Percentiles rank a stretch among this genome's conserved stretches.
phyloP scores from a whole-genome alignment of 2,113 vertebrate genomes.

The Lycaon pictus region DNA sequence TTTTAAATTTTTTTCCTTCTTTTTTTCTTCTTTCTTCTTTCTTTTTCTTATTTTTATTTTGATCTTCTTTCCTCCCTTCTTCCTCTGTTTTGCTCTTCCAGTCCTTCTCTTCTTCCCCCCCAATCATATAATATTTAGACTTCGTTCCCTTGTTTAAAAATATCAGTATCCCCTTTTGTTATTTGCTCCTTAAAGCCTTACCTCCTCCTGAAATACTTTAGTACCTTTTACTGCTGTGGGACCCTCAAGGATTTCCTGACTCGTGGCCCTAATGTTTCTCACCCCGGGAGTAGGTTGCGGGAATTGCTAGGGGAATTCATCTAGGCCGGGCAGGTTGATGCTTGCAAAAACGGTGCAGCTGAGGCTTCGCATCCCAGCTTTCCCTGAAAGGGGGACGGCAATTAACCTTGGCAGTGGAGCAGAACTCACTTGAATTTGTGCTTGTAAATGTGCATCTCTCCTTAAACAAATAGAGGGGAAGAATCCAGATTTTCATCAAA shows the following conservation, averaged over 20 bases:
- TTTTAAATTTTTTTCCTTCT: neutral
- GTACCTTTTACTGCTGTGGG: neutral
- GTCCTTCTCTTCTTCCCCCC: too few species aligned
- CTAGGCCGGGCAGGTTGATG: neutral
- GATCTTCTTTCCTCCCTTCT: neutral
- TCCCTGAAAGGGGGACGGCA: slow-evolving; percentile 23
- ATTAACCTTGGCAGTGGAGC: slow-evolving; percentile 64
- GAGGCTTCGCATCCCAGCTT: neutral
- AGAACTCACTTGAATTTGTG: slow-evolving; percentile 52
- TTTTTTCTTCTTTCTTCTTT: neutral
- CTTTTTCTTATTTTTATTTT: neutral
- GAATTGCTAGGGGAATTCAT: neutral
- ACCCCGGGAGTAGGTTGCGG: neutral
- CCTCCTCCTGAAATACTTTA: neutral
- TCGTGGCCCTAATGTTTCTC: neutral
- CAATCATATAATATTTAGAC: neutral
- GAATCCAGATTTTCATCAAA: slow-evolving; percentile 70
- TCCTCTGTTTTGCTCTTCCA: neutral
- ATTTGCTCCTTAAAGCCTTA: neutral
- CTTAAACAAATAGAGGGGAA: slow-evolving; percentile 58
- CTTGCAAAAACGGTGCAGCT: neutral
- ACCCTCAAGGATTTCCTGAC: neutral
- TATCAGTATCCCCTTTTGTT: neutral
- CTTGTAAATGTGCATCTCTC: slow-evolving; percentile 58
- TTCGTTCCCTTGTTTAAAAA: neutral